Evolutionary conservation across 2,888 invertebrate genomes (phyloP).

Genomic region (Argyresthia albistria): DNA sequence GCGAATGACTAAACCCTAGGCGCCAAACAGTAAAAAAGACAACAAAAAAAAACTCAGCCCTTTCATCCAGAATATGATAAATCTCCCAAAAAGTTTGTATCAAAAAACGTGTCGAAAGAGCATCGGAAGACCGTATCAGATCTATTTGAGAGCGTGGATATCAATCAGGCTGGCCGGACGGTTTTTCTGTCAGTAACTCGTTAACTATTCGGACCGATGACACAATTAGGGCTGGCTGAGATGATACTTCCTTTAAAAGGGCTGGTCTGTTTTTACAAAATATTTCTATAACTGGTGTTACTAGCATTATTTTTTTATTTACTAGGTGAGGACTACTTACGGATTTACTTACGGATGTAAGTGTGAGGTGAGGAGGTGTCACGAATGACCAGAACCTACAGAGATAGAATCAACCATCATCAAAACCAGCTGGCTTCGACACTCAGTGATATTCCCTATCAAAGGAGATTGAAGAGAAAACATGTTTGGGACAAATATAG

Average conservation of each 20-base stretch:
- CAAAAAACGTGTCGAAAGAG: conserved; percentile 30
- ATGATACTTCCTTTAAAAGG: background rate
- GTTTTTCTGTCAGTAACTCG: conserved; percentile 10
- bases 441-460: too few relatives aligned
- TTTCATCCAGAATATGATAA: conserved; percentile 52
- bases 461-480: too few relatives aligned
- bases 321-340: too few relatives aligned
- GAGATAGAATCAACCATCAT: too few relatives aligned
- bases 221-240: conserved; percentile 21
- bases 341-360: too few relatives aligned
- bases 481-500: too few relatives aligned
- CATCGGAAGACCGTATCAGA: conserved; percentile 19
- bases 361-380: too few relatives aligned
- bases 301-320: too few relatives aligned
- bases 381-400: too few relatives aligned
- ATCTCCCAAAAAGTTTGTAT: conserved; percentile 31
- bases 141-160: conserved; percentile 15
- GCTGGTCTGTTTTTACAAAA: too few relatives aligned
- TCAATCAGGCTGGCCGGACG: conserved; percentile 26
- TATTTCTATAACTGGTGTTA: too few relatives aligned
- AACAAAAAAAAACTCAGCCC: conserved; percentile 30
- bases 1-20: conserved; percentile 22
- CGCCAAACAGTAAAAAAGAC: conserved; percentile 21
- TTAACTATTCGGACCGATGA: conserved; percentile 16
- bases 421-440: too few relatives aligned